Conservation (phyloP, 2,888 invertebrate species). For the Poecilobothrus nobilitatus region DNA sequence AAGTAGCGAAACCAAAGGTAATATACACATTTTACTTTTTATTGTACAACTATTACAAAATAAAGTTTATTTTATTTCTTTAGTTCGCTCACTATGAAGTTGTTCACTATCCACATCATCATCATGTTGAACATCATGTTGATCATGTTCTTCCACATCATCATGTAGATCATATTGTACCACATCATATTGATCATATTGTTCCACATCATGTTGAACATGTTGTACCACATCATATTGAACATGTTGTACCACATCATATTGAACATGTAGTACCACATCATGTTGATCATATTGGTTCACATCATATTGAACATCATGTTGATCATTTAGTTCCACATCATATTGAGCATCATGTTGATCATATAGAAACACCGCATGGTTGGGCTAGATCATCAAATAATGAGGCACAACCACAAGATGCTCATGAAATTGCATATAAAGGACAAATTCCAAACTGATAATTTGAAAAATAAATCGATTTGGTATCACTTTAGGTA, state of each 20-base stretch:
- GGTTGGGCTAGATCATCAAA: conserved; percentile 55
- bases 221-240: conserved; percentile 31
- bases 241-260: conserved; percentile 37
- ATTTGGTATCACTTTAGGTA: background rate
- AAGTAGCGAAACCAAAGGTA: conserved; percentile 76
- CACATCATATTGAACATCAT: conserved; percentile 45
- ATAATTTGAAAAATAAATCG: background rate
- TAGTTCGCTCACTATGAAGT: conserved; percentile 75
- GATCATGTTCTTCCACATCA: conserved; percentile 37
- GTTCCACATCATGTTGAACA: conserved; percentile 36
- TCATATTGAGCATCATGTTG: conserved; percentile 42
- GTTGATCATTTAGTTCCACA: conserved; percentile 34
- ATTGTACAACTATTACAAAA: background rate
- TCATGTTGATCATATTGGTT: conserved; percentile 36
- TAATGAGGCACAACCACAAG: conserved; percentile 29
- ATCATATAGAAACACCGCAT: conserved; percentile 44
- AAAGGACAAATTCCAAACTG: conserved; percentile 30
- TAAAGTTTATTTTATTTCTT: conserved; percentile 20
- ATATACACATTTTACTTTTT: conserved; percentile 14
- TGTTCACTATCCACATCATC: conserved; percentile 68
- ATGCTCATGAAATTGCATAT: conserved; percentile 42
- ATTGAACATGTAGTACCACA: conserved; percentile 38
- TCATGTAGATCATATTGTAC: conserved; percentile 36
- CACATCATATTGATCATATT: conserved; percentile 37
- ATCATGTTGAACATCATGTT: conserved; percentile 48